phyloP scores from a whole-genome alignment of 1,140 invertebrate species.

The Drosophila repletoides region DNA sequence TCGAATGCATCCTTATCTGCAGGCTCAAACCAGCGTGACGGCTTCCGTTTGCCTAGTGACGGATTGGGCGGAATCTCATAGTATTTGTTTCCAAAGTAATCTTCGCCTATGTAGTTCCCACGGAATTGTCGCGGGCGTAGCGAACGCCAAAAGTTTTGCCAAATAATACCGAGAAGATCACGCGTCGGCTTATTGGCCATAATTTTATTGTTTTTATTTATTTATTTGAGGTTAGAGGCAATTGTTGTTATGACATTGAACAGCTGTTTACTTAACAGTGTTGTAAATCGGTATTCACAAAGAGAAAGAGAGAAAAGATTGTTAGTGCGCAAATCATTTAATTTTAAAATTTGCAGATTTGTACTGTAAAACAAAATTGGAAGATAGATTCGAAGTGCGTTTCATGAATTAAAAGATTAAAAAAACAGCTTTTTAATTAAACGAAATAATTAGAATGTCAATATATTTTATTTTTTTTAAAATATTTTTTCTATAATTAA shows the following conservation, averaged over 20 bases:
- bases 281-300: conserved; percentile 26
- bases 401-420: too few species aligned
- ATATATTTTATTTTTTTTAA: too few species aligned
- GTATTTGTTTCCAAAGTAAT: conserved; percentile 91
- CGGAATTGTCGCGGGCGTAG: conserved; percentile 83
- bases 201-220: conserved; percentile 33
- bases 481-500: too few species aligned
- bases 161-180: conserved; percentile 83
- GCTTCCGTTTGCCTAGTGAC: conserved; percentile 84
- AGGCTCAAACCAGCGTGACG: conserved; percentile 89
- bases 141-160: conserved; percentile 85
- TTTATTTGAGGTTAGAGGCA: conserved; percentile 44
- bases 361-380: too few species aligned
- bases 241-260: conserved; percentile 65
- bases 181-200: conserved; percentile 82
- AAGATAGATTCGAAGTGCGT: too few species aligned
- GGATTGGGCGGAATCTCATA: conserved; percentile 88
- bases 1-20: conserved; percentile 85
- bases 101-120: conserved; percentile 86
- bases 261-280: conserved; percentile 47
- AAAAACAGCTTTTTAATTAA: too few species aligned
- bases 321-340: neutral
- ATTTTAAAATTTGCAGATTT: neutral
- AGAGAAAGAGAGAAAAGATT: neutral
- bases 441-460: too few species aligned